Conservation (phyloP, 1,140 invertebrate species). For the Galleria mellonella region DNA sequence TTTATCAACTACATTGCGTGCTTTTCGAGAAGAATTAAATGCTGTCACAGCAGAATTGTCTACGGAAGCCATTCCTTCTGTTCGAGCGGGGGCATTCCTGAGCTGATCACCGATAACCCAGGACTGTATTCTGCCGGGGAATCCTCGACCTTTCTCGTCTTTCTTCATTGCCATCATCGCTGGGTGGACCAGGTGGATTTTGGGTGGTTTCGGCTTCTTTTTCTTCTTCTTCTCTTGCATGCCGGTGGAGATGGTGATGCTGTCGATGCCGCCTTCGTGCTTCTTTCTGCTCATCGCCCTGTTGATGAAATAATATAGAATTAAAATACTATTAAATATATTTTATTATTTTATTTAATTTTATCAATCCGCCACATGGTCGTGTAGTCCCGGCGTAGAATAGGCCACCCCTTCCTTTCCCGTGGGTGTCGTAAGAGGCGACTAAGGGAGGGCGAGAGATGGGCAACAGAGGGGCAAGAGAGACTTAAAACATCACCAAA, state of each 20-base stretch:
- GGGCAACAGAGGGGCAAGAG: no score
- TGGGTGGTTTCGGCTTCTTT: conserved; percentile 47
- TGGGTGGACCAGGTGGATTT: conserved; percentile 48
- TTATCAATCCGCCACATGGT: no score
- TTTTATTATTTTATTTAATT: no score
- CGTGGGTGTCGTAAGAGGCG: no score
- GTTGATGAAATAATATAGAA: conserved; percentile 1
- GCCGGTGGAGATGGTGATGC: conserved; percentile 44
- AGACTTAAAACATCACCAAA: no score
- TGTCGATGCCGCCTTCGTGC: conserved; percentile 41
- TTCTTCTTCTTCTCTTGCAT: conserved; percentile 46
- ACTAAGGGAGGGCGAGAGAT: no score
- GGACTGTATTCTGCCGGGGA: conserved; percentile 25
- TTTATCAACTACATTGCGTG: no score
- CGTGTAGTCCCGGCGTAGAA: no score
- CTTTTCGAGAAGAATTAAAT: no score
- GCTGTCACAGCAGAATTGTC: background rate
- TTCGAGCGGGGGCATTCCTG: background rate
- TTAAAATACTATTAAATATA: no score
- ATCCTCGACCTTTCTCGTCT: conserved; percentile 41
- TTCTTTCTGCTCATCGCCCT: conserved; percentile 42
- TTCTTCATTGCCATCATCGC: conserved; percentile 29
- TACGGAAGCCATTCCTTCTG: background rate
- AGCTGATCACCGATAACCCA: conserved; percentile 40
- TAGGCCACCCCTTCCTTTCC: no score